Evolutionary conservation across 2,113 vertebrate species (phyloP), one percentile per base, ranked within the genome.

Genomic region (Trogon melanurus): DNA sequence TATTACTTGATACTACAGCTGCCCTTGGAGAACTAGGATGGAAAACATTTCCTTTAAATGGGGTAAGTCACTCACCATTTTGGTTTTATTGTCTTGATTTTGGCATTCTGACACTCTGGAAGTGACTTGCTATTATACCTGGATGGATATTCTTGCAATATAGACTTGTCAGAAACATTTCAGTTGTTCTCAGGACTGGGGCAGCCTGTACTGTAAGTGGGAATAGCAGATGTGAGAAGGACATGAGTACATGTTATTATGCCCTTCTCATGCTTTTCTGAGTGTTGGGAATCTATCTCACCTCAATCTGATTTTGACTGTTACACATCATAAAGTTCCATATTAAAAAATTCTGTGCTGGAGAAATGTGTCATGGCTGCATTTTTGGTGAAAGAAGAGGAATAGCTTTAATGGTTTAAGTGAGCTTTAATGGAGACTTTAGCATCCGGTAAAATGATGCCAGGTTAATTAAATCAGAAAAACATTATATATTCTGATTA

Each of bases 31-130:
- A 99, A 85, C 98, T 99, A 19, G 99, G 99, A 98, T 99, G 99
- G 99, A 99, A 99, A 98, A 99, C 99, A 8, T 99, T 99, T 97
- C 99, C 99, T 56, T 96, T 99, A 97, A 99, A 99, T 92, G 99
- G 99, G 98, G 99, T 99, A 98, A 99, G 99, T 98, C 79, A 72
- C 50, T 69, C 34, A 18, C 27, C 4, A 11, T 91, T 93, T 89
- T 47, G 36, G 2, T 18, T 36, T 86, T 70, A 38, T 61, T 91
- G 3, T 83, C 29, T 67, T 61, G 64, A 22, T 65, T 96, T 90
- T 80, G 90, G 20, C n/a, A 60, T 83, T 93, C 41, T 76, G 41
- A 7, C 6, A 9, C 30, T 75, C 26, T 61, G 61, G 27, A 78
- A 86, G 27, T 67, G 25, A 94, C 71, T 61, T 70, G 12, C n/a